phyloP scores from a whole-genome alignment of 2,888 invertebrate species.

The Diabrotica balteata region DNA sequence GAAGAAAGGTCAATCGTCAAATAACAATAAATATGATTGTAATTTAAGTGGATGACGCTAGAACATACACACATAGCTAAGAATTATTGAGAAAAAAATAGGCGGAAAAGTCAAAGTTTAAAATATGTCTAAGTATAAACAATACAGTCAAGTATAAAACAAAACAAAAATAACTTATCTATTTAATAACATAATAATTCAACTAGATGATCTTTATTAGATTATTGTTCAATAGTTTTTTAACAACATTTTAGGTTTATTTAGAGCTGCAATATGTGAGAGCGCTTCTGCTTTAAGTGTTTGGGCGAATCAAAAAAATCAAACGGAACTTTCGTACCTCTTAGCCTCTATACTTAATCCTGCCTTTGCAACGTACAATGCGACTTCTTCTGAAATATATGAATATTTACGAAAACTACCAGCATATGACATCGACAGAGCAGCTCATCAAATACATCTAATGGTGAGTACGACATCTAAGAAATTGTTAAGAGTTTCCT shows the following conservation, averaged over 20 bases:
- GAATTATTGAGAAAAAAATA: no score
- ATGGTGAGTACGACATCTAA: slow-evolving; percentile 9
- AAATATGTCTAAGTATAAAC: no score
- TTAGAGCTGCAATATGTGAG: slow-evolving; percentile 53
- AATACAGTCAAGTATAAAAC: no score
- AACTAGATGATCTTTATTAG: not conserved
- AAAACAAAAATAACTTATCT: no score
- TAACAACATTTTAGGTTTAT: slow-evolving; percentile 41
- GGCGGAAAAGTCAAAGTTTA: no score
- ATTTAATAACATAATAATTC: not conserved
- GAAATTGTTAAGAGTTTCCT: no score
- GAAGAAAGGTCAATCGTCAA: no score
- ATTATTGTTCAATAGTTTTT: not conserved
- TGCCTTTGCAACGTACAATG: slow-evolving; percentile 36
- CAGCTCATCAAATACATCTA: slow-evolving; percentile 32
- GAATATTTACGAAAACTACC: slow-evolving; percentile 40
- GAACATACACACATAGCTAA: no score
- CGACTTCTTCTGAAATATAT: slow-evolving; percentile 38
- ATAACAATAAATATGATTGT: no score
- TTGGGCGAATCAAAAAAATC: slow-evolving; percentile 53
- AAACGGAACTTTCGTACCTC: slow-evolving; percentile 44
- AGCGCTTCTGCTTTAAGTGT: slow-evolving; percentile 54
- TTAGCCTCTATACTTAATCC: slow-evolving; percentile 46
- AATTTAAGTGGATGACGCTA: no score
- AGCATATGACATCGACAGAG: slow-evolving; percentile 38